Base-by-base conservation (phyloP, 2,113 vertebrate genomes). In the Brachionichthys hirsutus region DNA sequence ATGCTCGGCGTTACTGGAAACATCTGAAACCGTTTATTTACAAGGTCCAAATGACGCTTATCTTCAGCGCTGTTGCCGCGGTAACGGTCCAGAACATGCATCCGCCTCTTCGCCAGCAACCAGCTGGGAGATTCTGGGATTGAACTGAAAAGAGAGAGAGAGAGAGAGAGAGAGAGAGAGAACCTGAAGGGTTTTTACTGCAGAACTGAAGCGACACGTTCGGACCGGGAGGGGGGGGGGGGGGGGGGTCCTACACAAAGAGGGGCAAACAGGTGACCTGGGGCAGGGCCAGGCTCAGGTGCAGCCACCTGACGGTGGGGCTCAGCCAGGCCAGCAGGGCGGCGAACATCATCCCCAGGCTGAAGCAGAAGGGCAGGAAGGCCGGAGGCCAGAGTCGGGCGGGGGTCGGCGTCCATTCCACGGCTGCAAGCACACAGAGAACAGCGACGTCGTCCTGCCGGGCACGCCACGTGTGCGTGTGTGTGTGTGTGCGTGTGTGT, bases 111-210 rank as follows among this genome's bases (percentile, higher is more conserved):
- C 2, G 90, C 20, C 42, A 82, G 2, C 62, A 92, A 15, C 89
- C 89, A 92, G 43, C 75, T 54, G 1, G 89, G 90, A 40, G 89
- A 92, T 72, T 91, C 88, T 18, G 91, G 88, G 44, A 90, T 83
- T 0, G 71, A 82, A 0, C 88, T 89, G 22, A 1, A 54, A 2
- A 53, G 34, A 66, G 0, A 61, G 11, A 58, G 2, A 57, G 11
- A 44, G 3, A 38, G 16, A 9, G 12, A n/a, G n/a, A n/a, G n/a
- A n/a, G n/a, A n/a, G n/a, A n/a, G n/a, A n/a, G n/a, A 1, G 8
- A 13, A 2, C 12, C 44, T 24, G 15, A 35, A 35, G 9, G 9
- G 14, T 5, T 17, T 15, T 10, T 10, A 3, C 14, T 14, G 40
- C 14, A 38, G 12, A 10, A 43, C n/a, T n/a, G n/a, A n/a, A n/a